phyloP scores from a whole-genome alignment of 2,113 vertebrate species.

The Eira barbara region DNA sequence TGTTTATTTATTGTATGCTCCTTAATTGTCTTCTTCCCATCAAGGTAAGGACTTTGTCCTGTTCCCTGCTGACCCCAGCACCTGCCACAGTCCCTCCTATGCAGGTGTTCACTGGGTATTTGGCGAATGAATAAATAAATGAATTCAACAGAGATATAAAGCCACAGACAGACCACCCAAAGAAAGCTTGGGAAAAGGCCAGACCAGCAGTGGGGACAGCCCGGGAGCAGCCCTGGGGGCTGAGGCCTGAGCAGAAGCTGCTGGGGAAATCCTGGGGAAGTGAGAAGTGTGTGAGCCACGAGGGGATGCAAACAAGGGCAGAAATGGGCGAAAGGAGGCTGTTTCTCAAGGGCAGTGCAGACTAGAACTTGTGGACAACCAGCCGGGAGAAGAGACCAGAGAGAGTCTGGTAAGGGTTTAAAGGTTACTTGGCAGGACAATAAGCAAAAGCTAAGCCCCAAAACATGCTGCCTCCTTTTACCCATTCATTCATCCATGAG shows the following conservation, averaged over 20 bases:
- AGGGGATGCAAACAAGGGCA: neutral
- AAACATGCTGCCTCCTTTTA: neutral
- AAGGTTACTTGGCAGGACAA: neutral
- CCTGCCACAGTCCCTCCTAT: neutral
- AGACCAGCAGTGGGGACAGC: accelerated
- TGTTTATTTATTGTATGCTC: neutral
- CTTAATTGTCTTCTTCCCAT: neutral
- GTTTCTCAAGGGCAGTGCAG: neutral
- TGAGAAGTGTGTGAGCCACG: accelerated
- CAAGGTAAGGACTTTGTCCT: neutral
- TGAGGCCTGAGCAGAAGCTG: neutral
- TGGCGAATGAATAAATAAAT: neutral
- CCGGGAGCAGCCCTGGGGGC: neutral
- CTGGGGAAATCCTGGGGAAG: neutral
- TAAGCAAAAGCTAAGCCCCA: neutral
- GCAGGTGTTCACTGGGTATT: neutral
- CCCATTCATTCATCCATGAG: neutral
- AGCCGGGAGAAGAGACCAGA: neutral
- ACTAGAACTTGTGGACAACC: neutral
- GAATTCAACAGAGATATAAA: neutral
- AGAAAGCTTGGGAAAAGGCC: neutral
- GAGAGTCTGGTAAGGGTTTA: neutral
- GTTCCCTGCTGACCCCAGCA: neutral
- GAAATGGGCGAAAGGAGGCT: neutral
- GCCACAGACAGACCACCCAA: neutral